Evolutionary conservation across 2,113 vertebrate genomes (phyloP), one percentile per base, ranked within the genome.

Genomic region (Sebastes schlegelii): DNA sequence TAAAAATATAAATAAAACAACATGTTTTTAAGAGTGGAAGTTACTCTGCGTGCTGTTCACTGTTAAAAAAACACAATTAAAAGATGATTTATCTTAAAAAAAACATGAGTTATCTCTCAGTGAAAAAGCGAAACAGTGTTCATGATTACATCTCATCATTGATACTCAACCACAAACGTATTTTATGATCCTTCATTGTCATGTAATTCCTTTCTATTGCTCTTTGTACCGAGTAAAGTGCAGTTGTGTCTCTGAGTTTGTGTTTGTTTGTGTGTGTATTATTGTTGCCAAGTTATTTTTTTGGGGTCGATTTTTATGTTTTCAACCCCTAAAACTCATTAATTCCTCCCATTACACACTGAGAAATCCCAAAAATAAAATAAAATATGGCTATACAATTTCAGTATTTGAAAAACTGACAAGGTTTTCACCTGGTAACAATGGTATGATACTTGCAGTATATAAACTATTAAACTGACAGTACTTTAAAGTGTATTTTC

Each of bases 181-280:
- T 49, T 85, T 72, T 55, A 69, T 62, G 40, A 16, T 62, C 2
- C 26, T 5, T 55, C 4, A 49, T 3, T 9, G 5, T 17, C 54
- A 23, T 23, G 1, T 10, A 0, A 42, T 8, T 14, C 8, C 11
- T 19, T 45, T 52, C 17, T 19, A 8, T 1, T 40, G 3, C 13
- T 74, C 63, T 86, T 70, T 83, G 72, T 34, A 66, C 68, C 26
- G 74, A 21, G 14, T 65, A 42, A 88, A 88, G 52, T 71, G 43
- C 67, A 70, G 42, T 4, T 1, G 5, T 21, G 26, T 17, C 42
- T 42, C 26, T n/a, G 5, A 21, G 17, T 14, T 40, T 5, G 19
- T 57, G 49, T 54, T 55, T 5, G 57, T 74, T 48, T 57, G 3
- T 16, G 42, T 12, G 52, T 6, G 14, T 23, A 4, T 81, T 52